phyloP scores from a whole-genome alignment of 2,113 vertebrate genomes.

The Epinephelus fuscoguttatus region DNA sequence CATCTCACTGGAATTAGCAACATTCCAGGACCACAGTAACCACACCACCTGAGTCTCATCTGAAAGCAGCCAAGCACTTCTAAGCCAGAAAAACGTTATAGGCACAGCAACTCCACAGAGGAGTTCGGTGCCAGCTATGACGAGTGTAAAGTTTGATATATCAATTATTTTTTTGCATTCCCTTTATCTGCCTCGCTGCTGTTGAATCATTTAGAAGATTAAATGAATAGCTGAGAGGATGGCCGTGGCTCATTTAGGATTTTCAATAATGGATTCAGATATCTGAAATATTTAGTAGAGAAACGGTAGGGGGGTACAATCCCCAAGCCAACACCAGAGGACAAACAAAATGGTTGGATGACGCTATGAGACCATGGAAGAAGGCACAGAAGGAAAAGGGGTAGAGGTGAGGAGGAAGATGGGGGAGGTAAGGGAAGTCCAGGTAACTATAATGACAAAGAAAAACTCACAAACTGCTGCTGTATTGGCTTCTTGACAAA shows the following conservation, averaged over 20 bases:
- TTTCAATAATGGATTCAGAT: constrained; percentile 84
- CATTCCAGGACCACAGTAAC: constrained; percentile 26
- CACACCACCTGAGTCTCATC: constrained; percentile 51
- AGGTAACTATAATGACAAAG: not conserved
- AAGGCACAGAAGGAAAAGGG: not conserved
- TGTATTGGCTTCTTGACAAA: constrained; percentile 26
- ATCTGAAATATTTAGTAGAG: constrained; percentile 81
- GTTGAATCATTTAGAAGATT: constrained; percentile 76
- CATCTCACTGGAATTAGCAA: constrained; percentile 40
- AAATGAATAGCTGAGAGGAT: constrained; percentile 75
- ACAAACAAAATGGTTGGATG: constrained; percentile 72
- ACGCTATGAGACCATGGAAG: constrained; percentile 27
- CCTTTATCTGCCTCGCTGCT: constrained; percentile 49
- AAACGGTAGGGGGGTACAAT: constrained; percentile 60
- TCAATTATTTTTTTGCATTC: constrained; percentile 71
- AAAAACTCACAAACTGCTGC: constrained; percentile 29
- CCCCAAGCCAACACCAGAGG: constrained; percentile 51
- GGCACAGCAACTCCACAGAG: constrained; percentile 4
- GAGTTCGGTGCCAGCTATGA: constrained; percentile 33
- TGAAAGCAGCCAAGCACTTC: constrained; percentile 25
- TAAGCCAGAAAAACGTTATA: constrained; percentile 11
- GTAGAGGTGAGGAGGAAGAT: not conserved
- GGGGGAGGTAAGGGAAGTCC: constrained; percentile 1
- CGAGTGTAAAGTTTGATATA: constrained; percentile 42
- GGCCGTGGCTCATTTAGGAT: constrained; percentile 72